phyloP scores from a whole-genome alignment of 2,888 invertebrate species.

The Oeneis ivallda region DNA sequence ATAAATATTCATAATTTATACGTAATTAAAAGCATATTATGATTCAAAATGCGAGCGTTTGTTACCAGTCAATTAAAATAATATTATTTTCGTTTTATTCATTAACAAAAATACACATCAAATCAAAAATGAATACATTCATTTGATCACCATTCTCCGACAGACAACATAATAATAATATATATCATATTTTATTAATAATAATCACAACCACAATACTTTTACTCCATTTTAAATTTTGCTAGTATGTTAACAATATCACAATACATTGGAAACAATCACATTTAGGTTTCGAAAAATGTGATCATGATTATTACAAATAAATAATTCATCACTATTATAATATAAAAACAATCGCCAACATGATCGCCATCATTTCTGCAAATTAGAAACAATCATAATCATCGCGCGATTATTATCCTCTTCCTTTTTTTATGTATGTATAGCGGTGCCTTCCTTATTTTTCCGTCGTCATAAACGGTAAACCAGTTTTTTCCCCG shows the following conservation, averaged over 20 bases:
- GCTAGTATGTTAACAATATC: neutral
- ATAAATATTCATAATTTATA: constrained; percentile 1
- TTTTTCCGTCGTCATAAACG: too few species aligned
- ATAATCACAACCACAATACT: neutral
- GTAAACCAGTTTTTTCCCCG: too few species aligned
- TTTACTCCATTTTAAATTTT: neutral
- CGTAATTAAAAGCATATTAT: neutral
- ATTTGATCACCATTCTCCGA: constrained; percentile 12
- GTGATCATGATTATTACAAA: constrained; percentile 13
- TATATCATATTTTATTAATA: neutral
- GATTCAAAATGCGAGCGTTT: neutral
- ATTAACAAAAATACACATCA: constrained; percentile 12
- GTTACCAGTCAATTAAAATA: neutral
- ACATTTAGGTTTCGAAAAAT: neutral
- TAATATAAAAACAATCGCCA: constrained; percentile 18
- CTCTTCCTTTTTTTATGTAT: too few species aligned
- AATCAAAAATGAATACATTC: constrained; percentile 16
- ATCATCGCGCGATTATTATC: neutral
- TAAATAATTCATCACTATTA: neutral
- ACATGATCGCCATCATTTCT: neutral
- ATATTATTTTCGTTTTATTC: constrained; percentile 4
- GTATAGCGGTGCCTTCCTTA: too few species aligned
- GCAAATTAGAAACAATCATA: constrained; percentile 12
- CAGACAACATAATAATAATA: constrained; percentile 3
- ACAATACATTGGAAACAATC: neutral